Evolutionary conservation across 2,888 invertebrate genomes (phyloP).

Genomic region (Platycheirus rosarum): DNA sequence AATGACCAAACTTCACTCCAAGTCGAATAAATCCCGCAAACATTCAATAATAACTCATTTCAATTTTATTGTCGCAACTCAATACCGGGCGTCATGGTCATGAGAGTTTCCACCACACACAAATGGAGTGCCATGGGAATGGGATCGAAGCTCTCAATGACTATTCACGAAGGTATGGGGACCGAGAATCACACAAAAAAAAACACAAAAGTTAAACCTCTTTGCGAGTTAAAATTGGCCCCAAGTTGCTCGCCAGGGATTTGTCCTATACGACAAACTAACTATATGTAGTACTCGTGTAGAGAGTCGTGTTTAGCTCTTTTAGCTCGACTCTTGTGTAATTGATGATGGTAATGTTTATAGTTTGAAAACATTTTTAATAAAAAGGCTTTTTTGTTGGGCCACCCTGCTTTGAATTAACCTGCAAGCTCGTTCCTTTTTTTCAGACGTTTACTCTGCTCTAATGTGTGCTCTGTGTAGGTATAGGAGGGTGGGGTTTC

Average conservation of each 20-base stretch:
- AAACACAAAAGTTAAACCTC: constrained; percentile 57
- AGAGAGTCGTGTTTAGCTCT: constrained; percentile 44
- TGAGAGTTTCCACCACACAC: constrained; percentile 26
- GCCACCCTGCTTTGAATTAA: constrained; percentile 68
- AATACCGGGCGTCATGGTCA: constrained; percentile 68
- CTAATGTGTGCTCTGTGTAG: constrained; percentile 13
- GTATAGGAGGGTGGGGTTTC: background rate
- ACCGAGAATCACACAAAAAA: constrained; percentile 12
- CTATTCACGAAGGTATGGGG: background rate
- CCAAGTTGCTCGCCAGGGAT: constrained; percentile 71
- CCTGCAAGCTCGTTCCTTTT: constrained; percentile 39
- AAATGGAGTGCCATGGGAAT: constrained; percentile 33
- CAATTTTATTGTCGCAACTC: constrained; percentile 72
- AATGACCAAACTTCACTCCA: constrained; percentile 72
- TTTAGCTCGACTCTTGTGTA: constrained; percentile 61
- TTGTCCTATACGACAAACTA: constrained; percentile 18
- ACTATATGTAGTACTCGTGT: background rate
- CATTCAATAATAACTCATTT: constrained; percentile 71
- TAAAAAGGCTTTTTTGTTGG: constrained; percentile 68
- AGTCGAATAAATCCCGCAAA: constrained; percentile 69
- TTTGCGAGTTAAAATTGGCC: constrained; percentile 68
- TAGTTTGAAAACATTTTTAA: constrained; percentile 74
- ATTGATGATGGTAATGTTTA: constrained; percentile 73
- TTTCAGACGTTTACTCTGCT: constrained; percentile 23
- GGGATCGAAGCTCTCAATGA: constrained; percentile 24